Base-by-base conservation (phyloP, 53 echinoderm and acorn worm genomes). In the Luidia sarsii region DNA sequence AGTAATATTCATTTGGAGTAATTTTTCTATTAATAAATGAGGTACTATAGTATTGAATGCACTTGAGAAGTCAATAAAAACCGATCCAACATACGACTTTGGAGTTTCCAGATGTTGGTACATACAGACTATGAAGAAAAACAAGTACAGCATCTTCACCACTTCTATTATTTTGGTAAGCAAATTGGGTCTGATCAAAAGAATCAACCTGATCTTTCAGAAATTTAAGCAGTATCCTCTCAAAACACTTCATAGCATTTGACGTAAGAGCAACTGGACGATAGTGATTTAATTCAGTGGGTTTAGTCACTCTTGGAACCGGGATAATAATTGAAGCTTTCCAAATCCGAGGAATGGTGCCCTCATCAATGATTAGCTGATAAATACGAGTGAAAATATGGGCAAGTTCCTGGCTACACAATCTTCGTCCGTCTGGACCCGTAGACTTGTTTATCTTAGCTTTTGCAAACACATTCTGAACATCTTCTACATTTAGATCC, bases 261-360 rank as follows among this genome's bases (percentile, higher is more conserved):
- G 82, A 82, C 24, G 82, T 82, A 1, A 82, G 41, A 9, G 82
- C 82, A 5, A 67, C 38, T 3, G 82, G 82, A 28, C 68, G 67
- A 67, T 63, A 82, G 27, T 82, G 49, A 35, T 67, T 82, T 29
- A 67, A 19, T 2, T 21, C 33, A 3, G 31, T 49, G 0, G 80
- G 23, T 7, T 59, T 20, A 3, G 46, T 45, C 1, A 38, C 34
- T 45, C 64, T 65, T 13, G 80, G 80, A 3, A 80, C 30, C 18
- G 80, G 80, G 18, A 32, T 65, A 31, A 80, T 64, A 10, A n/a
- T 48, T 30, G 65, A 46, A 18, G 63, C 10, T 64, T 29, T 80
- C 65, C 48, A 64, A 41, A 41, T 41, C 41, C 41, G 41, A 41
- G 59, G 59, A 30, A 59, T 28, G 30, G 32, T 32, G 9, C 59